These are phyloP conservation scores for Clarias fuscus DNA, from an alignment of 2,797 vertebrate genomes.

Conservation along the genomic window DNA sequence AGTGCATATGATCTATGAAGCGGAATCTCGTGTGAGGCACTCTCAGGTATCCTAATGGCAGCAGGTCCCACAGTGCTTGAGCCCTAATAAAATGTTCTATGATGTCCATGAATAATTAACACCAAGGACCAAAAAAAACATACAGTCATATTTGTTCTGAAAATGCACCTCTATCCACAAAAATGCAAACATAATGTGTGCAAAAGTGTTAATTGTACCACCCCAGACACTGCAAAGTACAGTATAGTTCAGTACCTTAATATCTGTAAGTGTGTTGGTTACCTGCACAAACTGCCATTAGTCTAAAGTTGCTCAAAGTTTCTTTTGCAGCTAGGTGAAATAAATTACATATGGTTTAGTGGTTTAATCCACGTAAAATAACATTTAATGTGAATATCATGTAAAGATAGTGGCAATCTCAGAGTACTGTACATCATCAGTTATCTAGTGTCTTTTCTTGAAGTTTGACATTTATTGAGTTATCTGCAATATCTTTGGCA, in stretches of 20 bases:
- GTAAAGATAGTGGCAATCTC: neutral
- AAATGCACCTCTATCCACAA: neutral
- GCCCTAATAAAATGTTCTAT: neutral
- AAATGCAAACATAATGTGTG: neutral
- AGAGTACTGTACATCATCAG: neutral
- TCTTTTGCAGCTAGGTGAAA: neutral
- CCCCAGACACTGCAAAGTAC: neutral
- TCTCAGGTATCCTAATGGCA: no score
- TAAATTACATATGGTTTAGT: neutral
- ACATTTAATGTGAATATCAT: neutral
- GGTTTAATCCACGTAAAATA: neutral
- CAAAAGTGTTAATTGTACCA: neutral
- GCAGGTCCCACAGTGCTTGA: no score
- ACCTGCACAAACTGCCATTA: neutral
- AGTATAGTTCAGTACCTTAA: neutral
- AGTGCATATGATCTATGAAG: no score
- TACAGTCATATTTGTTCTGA: neutral
- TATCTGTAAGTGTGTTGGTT: neutral
- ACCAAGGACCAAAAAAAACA: neutral
- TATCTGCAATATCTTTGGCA: neutral
- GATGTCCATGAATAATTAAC: neutral
- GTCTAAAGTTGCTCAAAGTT: neutral
- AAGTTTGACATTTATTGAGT: constrained; percentile 4
- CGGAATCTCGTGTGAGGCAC: no score
- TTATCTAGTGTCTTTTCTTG: neutral